Conservation (phyloP, 2,797 vertebrate genomes). For the Schizopygopsis pylzovi region DNA sequence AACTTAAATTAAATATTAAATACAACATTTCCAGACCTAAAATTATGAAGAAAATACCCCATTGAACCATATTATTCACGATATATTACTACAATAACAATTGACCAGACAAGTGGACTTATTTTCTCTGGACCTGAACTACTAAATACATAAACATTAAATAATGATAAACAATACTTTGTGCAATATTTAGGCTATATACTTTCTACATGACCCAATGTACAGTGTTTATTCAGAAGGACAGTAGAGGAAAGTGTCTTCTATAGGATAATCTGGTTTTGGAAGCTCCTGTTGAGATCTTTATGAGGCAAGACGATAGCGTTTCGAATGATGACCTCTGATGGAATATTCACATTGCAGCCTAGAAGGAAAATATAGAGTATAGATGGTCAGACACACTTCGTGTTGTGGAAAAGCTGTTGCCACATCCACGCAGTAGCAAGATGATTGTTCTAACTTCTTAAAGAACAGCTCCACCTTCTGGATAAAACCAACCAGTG, state of each 20-base stretch:
- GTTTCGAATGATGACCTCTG: conserved; percentile 96
- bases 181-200: background rate
- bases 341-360: conserved; percentile 95
- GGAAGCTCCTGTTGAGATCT: conserved; percentile 97
- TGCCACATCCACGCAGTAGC: conserved; percentile 14
- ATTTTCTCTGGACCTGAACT: background rate
- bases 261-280: conserved; percentile 98
- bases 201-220: background rate
- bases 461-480: conserved; percentile 53
- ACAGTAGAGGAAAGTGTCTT: conserved; percentile 20
- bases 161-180: background rate
- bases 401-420: background rate
- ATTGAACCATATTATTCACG: background rate
- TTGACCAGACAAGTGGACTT: background rate
- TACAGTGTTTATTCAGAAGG: background rate
- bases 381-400: conserved; percentile 7
- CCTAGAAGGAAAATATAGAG: conserved; percentile 74
- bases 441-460: conserved; percentile 1
- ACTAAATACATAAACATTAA: conserved; percentile 17
- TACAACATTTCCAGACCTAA: conserved; percentile 6
- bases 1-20: background rate
- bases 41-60: conserved; percentile 3
- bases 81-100: background rate
- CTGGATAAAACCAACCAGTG: conserved; percentile 3
- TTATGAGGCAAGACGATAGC: conserved; percentile 98